These are phyloP conservation scores for Orthosia gracilis DNA, from an alignment of 2,888 invertebrate genomes.

Conservation along the genomic window DNA sequence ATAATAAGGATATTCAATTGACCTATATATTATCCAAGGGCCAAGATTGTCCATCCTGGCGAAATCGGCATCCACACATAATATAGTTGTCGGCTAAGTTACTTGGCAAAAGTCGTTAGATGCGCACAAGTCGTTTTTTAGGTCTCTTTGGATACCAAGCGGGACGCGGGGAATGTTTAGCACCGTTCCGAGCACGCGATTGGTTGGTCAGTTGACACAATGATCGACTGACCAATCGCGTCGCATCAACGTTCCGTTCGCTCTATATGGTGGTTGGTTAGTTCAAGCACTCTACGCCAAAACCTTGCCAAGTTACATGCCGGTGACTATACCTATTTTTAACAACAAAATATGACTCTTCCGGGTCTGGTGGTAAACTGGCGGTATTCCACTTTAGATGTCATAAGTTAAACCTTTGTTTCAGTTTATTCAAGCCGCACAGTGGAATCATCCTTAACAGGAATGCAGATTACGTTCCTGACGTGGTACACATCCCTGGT, in stretches of 20 bases:
- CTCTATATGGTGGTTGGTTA: no score
- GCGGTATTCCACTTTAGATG: not conserved
- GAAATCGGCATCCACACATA: not conserved
- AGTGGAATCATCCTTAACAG: slow-evolving; percentile 85
- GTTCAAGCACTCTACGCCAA: no score
- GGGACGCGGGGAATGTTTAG: no score
- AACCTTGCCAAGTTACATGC: no score
- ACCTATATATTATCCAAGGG: not conserved
- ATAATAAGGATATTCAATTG: not conserved
- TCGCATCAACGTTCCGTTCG: no score
- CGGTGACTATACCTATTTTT: not conserved
- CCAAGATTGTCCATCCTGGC: not conserved
- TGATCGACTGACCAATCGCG: no score
- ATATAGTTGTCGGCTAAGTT: no score
- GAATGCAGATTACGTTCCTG: slow-evolving; percentile 79
- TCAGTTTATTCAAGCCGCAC: slow-evolving; percentile 84
- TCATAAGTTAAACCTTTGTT: slow-evolving; percentile 57
- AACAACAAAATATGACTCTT: not conserved
- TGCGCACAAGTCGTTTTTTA: no score
- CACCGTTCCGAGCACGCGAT: no score
- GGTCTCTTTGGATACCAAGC: no score
- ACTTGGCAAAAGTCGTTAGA: no score
- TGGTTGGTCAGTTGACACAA: no score
- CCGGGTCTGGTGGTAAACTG: not conserved
- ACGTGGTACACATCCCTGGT: slow-evolving; percentile 79